These are phyloP conservation scores for Empidonax traillii DNA, from an alignment of 2,113 vertebrate species.

Conservation along the genomic window DNA sequence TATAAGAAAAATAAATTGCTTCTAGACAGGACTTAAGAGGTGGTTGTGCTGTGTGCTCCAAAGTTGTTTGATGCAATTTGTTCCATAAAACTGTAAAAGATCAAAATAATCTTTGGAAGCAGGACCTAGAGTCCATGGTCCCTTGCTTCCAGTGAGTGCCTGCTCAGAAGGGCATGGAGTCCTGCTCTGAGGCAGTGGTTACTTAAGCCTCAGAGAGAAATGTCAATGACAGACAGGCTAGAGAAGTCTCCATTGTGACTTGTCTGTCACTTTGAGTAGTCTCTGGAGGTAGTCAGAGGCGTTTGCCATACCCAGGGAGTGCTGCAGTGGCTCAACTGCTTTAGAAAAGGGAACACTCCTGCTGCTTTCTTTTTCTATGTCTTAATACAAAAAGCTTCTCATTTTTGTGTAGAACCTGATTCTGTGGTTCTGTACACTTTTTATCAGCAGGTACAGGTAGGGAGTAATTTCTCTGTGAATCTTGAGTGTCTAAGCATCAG, in stretches of 20 bases:
- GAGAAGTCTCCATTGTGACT: neutral
- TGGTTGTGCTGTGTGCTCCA: neutral
- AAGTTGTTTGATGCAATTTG: neutral
- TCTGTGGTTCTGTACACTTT: neutral
- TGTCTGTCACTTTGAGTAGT: neutral
- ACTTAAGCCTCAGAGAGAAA: neutral
- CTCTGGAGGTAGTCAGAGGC: neutral
- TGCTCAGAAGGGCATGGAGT: neutral
- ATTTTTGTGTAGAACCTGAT: neutral
- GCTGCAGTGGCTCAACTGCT: neutral
- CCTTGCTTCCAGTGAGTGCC: neutral
- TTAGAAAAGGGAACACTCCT: neutral
- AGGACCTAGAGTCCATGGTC: neutral
- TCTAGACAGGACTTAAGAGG: neutral
- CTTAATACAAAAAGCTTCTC: neutral
- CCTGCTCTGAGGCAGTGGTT: neutral
- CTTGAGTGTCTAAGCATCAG: neutral
- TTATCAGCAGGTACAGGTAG: neutral
- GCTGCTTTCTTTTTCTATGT: neutral
- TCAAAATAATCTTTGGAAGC: neutral
- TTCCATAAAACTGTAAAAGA: neutral
- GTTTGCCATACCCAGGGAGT: fast-evolving
- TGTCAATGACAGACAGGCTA: neutral
- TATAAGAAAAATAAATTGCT: neutral
- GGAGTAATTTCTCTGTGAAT: neutral